phyloP scores from a whole-genome alignment of 2,888 invertebrate genomes.

The Aricia artaxerxes region DNA sequence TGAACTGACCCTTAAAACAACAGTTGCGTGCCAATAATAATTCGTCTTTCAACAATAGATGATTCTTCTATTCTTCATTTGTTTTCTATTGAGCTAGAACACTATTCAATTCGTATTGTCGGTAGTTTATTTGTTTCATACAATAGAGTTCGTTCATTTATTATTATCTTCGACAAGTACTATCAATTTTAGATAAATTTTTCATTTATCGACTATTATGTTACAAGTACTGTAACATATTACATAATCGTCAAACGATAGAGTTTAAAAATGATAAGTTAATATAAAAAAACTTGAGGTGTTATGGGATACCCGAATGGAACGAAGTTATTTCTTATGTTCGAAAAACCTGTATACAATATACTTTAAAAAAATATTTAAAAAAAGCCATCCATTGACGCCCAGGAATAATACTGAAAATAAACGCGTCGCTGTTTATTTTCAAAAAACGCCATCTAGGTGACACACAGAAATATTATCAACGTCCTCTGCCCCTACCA shows the following conservation, averaged over 20 bases:
- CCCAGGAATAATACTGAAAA: too few relatives aligned
- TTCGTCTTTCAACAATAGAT: neutral
- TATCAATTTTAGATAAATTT: neutral
- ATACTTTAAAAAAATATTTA: too few relatives aligned
- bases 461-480: too few relatives aligned
- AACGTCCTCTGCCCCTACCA: too few relatives aligned
- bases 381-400: too few relatives aligned
- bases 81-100: neutral
- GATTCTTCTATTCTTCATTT: neutral
- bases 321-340: too few relatives aligned
- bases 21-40: neutral
- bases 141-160: neutral
- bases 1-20: neutral
- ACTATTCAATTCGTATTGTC: neutral
- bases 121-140: neutral
- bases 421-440: too few relatives aligned
- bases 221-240: neutral
- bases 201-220: neutral
- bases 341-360: too few relatives aligned
- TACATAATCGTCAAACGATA: neutral
- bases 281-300: too few relatives aligned
- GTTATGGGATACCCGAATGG: too few relatives aligned
- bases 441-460: too few relatives aligned
- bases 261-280: neutral
- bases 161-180: neutral